phyloP scores from a whole-genome alignment of 2,797 vertebrate genomes.

The Halcyon leucocephala region DNA sequence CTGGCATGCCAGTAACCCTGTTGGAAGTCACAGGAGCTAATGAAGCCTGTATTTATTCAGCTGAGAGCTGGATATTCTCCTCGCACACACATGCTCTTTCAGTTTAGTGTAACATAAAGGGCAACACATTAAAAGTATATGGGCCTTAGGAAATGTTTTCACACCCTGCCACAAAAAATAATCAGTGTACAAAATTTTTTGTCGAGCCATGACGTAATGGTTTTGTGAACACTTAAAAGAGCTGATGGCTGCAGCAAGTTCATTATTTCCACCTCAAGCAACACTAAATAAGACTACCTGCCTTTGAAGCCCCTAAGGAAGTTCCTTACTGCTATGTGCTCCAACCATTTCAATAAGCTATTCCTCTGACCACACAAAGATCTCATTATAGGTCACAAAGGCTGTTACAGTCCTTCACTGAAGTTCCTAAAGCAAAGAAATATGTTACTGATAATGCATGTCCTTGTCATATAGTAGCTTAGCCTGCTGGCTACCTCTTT shows the following conservation, averaged over 20 bases:
- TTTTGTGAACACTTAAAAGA: not conserved
- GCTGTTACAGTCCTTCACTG: not conserved
- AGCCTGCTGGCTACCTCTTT: not conserved
- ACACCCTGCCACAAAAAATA: constrained; percentile 13
- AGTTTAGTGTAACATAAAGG: not conserved
- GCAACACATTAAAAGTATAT: not conserved
- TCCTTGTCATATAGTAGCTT: not conserved
- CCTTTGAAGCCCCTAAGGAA: not conserved
- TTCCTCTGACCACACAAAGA: not conserved
- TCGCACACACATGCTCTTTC: not conserved
- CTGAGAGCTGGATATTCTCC: not conserved
- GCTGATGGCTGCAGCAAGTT: constrained; percentile 10
- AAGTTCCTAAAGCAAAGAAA: not conserved
- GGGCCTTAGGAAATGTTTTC: constrained; percentile 31
- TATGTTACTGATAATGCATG: not conserved
- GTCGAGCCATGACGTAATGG: not conserved
- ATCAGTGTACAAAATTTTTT: not conserved
- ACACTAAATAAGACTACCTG: not conserved
- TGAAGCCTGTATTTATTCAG: not conserved
- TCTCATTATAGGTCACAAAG: not conserved
- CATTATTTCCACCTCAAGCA: constrained; percentile 2
- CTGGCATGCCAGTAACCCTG: not conserved
- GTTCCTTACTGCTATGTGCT: not conserved
- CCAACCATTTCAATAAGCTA: not conserved
- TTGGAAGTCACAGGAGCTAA: not conserved